Evolutionary conservation across 2,888 invertebrate species (phyloP).

Genomic region (Drosophila engyochracea): DNA sequence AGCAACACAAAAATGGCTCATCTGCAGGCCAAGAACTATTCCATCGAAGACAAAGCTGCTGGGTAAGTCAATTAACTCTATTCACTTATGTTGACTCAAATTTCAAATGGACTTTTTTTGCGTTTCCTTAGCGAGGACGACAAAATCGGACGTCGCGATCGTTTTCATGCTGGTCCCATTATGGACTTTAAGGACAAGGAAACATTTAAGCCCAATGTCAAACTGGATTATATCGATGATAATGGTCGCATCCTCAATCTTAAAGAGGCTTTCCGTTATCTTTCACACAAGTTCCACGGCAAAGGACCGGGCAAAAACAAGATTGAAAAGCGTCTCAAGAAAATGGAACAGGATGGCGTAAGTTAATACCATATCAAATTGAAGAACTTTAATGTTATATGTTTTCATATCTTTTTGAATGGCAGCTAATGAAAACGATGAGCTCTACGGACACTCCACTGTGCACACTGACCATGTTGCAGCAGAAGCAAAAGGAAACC

Average conservation of each 20-base stretch:
- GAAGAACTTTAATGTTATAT: background rate
- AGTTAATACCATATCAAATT: background rate
- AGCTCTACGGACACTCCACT: constrained; percentile 99
- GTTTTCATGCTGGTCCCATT: constrained; percentile 92
- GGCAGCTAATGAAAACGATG: constrained; percentile 97
- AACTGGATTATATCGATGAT: constrained; percentile 98
- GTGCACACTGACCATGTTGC: constrained; percentile 96
- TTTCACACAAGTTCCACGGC: constrained; percentile 99
- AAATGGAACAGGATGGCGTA: constrained; percentile 96
- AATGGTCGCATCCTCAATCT: constrained; percentile 95
- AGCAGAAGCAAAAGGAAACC: constrained; percentile 97
- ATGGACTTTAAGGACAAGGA: constrained; percentile 97
- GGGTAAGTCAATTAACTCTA: constrained; percentile 85
- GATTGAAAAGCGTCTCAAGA: constrained; percentile 97
- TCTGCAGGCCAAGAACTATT: constrained; percentile 92
- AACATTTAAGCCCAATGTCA: constrained; percentile 96
- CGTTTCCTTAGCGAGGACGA: constrained; percentile 90
- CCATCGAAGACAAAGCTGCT: constrained; percentile 91
- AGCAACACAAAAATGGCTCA: constrained; percentile 91
- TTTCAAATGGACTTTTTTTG: background rate
- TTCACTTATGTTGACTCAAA: background rate
- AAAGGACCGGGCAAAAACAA: constrained; percentile 99
- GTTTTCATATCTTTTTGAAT: constrained; percentile 5
- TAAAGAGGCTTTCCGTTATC: constrained; percentile 98
- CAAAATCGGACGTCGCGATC: constrained; percentile 91